These are phyloP conservation scores for Gallirallus australis DNA, from an alignment of 2,797 vertebrate genomes.

Conservation along the genomic window DNA sequence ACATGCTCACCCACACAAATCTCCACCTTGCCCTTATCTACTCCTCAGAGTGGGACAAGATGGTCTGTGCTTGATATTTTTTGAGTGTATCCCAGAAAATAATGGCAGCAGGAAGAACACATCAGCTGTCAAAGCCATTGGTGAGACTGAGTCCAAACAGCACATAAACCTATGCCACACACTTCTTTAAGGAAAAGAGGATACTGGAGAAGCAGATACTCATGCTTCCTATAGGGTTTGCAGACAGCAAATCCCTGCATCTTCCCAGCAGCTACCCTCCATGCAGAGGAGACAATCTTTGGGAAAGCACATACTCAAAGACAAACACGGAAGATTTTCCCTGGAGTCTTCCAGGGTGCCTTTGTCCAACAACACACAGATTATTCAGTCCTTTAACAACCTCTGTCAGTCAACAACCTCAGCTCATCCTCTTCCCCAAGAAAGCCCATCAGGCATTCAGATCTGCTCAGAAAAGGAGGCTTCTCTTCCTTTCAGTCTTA, in stretches of 20 bases:
- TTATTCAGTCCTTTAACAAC: background rate
- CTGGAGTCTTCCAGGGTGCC: background rate
- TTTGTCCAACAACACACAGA: background rate
- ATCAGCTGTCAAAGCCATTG: slow-evolving; percentile 14
- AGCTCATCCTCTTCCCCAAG: background rate
- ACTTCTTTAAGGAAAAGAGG: background rate
- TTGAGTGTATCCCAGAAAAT: background rate
- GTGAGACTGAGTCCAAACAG: background rate
- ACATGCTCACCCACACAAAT: background rate
- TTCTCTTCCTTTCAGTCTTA: background rate
- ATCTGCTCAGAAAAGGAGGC: background rate
- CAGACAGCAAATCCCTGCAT: background rate
- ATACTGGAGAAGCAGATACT: background rate
- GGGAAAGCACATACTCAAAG: background rate
- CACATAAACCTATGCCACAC: background rate
- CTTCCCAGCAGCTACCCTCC: background rate
- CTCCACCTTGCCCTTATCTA: background rate
- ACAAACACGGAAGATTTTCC: background rate
- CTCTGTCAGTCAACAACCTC: background rate
- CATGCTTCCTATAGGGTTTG: background rate
- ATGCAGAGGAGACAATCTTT: background rate
- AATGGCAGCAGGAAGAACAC: background rate
- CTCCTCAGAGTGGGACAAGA: background rate
- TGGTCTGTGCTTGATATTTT: background rate
- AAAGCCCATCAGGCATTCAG: background rate